Percentiles rank a stretch among this genome's conserved stretches.
phyloP scores from a whole-genome alignment of 2,888 invertebrate genomes.

The Psylliodes chrysocephalus region DNA sequence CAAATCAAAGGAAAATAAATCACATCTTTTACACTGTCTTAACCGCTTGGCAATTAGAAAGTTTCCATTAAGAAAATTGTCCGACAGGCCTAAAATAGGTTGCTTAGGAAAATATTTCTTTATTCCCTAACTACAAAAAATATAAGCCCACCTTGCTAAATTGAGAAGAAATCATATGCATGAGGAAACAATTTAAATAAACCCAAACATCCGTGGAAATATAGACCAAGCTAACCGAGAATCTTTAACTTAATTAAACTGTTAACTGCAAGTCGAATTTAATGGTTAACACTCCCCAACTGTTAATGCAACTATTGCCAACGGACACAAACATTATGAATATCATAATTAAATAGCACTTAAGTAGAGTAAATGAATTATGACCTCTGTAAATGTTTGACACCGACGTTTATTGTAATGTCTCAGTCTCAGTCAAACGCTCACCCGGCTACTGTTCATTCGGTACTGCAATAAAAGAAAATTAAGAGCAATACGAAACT shows the following conservation, averaged over 20 bases:
- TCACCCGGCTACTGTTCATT: slow-evolving; percentile 9
- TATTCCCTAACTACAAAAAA: too few species aligned
- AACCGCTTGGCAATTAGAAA: too few species aligned
- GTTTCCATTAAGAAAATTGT: too few species aligned
- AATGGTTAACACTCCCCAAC: background rate
- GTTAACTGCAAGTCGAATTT: background rate
- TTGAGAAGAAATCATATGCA: too few species aligned
- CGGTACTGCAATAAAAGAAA: slow-evolving; percentile 19
- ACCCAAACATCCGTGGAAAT: too few species aligned
- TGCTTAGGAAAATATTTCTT: too few species aligned
- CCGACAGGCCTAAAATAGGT: too few species aligned
- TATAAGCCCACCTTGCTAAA: too few species aligned
- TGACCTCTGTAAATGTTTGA: slow-evolving; percentile 23
- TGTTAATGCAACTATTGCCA: slow-evolving; percentile 2
- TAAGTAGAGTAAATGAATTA: slow-evolving; percentile 22
- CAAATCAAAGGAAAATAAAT: too few species aligned
- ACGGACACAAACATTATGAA: slow-evolving; percentile 5
- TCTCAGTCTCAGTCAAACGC: slow-evolving; percentile 23
- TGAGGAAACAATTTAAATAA: too few species aligned
- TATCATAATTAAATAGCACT: slow-evolving; percentile 23
- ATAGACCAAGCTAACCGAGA: background rate
- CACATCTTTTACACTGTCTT: too few species aligned
- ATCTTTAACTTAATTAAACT: background rate
- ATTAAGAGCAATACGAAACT: slow-evolving; percentile 14
- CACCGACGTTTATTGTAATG: slow-evolving; percentile 25